Evolutionary conservation across 2,113 vertebrate species (phyloP).

Genomic region (Epinephelus moara): DNA sequence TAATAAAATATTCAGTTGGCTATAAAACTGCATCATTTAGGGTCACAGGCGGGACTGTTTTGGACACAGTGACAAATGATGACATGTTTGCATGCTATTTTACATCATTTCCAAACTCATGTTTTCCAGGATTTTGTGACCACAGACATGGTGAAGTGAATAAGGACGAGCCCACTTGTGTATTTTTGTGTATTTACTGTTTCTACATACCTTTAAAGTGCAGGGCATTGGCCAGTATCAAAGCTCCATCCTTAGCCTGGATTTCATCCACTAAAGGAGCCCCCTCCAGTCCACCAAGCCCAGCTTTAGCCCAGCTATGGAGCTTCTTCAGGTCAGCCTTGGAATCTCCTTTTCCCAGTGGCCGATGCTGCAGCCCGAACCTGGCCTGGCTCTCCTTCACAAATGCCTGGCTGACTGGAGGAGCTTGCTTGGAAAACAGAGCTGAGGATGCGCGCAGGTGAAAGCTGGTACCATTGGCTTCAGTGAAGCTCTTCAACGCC

Average conservation of each 20-base stretch:
- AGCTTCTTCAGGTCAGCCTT: slow-evolving; percentile 69
- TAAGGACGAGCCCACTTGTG: too few species aligned
- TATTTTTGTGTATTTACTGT: not conserved
- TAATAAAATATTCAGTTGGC: slow-evolving; percentile 22
- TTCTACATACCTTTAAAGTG: slow-evolving; percentile 78
- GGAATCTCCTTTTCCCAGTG: slow-evolving; percentile 63
- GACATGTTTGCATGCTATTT: slow-evolving; percentile 5
- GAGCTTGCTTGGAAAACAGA: slow-evolving; percentile 72
- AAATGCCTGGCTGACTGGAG: slow-evolving; percentile 56
- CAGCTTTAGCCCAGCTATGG: slow-evolving; percentile 70
- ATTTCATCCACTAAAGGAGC: slow-evolving; percentile 52
- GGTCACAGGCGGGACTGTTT: not conserved
- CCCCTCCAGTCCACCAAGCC: slow-evolving; percentile 56
- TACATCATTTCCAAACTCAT: not conserved
- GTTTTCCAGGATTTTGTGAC: not conserved
- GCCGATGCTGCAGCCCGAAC: slow-evolving; percentile 65
- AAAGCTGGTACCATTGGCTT: slow-evolving; percentile 70
- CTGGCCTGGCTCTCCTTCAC: slow-evolving; percentile 57
- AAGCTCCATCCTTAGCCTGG: slow-evolving; percentile 61
- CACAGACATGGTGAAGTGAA: not conserved
- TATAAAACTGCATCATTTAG: not conserved
- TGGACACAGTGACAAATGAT: not conserved
- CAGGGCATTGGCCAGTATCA: slow-evolving; percentile 72
- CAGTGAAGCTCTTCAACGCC: slow-evolving; percentile 46
- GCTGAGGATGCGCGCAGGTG: slow-evolving; percentile 58